Conservation (phyloP, 2,888 invertebrate species). For the Lithophane leautieri region DNA sequence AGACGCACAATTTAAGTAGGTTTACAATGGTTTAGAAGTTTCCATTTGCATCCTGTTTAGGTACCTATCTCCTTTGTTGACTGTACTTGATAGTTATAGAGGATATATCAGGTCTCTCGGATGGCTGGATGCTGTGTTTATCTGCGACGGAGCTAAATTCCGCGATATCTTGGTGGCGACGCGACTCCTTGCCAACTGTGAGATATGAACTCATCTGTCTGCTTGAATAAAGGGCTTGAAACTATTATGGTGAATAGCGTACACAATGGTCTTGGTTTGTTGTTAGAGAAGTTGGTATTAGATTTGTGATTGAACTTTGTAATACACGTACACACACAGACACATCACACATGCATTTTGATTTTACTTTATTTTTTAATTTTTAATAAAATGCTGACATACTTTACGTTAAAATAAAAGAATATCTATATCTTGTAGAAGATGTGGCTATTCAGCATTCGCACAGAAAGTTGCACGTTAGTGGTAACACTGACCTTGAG, state of each 20-base stretch:
- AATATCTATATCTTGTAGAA: too few species aligned
- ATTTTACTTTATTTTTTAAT: too few species aligned
- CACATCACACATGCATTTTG: too few species aligned
- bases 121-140: constrained; percentile 74
- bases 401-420: too few species aligned
- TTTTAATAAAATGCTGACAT: too few species aligned
- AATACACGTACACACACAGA: too few species aligned
- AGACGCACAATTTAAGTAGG: background rate
- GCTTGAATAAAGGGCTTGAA: constrained; percentile 40
- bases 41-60: background rate
- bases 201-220: constrained; percentile 69
- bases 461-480: too few species aligned
- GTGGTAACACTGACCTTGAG: too few species aligned
- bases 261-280: constrained; percentile 14
- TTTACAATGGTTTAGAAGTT: too few species aligned
- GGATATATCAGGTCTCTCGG: constrained; percentile 71
- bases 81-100: constrained; percentile 35
- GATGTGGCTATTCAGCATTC: too few species aligned
- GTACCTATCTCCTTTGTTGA: background rate
- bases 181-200: constrained; percentile 61
- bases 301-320: background rate
- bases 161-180: constrained; percentile 65
- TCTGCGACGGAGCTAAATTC: constrained; percentile 67
- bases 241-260: constrained; percentile 30
- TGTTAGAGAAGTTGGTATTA: background rate